These are phyloP conservation scores for Eilema depressum DNA, from an alignment of 2,888 invertebrate species.

Conservation along the genomic window DNA sequence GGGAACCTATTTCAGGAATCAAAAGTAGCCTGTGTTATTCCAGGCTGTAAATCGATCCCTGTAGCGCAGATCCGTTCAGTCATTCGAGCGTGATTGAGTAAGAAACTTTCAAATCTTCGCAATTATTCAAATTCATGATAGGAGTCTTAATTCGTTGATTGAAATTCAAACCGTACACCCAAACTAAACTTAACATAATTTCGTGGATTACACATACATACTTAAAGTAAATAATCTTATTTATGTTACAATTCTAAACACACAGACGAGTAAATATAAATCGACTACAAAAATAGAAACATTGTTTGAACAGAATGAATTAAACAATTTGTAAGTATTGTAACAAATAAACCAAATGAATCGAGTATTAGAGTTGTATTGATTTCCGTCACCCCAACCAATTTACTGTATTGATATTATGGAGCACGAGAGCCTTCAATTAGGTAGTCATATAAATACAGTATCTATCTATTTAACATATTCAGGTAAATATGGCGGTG, in stretches of 20 bases:
- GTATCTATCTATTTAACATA: slow-evolving; percentile 4
- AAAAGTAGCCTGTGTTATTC: too few species aligned
- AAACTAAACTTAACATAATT: too few species aligned
- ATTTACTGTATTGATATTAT: not conserved
- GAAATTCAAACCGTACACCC: too few species aligned
- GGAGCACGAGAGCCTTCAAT: not conserved
- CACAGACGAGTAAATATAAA: not conserved
- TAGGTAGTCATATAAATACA: not conserved
- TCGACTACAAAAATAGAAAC: not conserved
- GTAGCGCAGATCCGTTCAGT: too few species aligned
- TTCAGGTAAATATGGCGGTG: not conserved
- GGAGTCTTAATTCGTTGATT: too few species aligned
- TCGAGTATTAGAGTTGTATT: not conserved
- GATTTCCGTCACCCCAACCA: not conserved
- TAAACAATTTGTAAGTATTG: not conserved
- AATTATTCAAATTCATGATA: too few species aligned
- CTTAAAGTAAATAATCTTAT: too few species aligned
- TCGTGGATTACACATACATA: too few species aligned
- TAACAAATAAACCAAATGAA: not conserved
- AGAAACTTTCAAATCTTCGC: too few species aligned
- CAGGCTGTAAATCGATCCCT: too few species aligned
- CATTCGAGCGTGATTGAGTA: too few species aligned
- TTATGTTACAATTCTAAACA: too few species aligned
- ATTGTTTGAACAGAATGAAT: not conserved
- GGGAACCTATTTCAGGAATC: not conserved